Percentiles rank a stretch among this genome's conserved stretches.
These are phyloP conservation scores for Otis tarda DNA, from an alignment of 2,113 vertebrate species.

Conservation along the genomic window DNA sequence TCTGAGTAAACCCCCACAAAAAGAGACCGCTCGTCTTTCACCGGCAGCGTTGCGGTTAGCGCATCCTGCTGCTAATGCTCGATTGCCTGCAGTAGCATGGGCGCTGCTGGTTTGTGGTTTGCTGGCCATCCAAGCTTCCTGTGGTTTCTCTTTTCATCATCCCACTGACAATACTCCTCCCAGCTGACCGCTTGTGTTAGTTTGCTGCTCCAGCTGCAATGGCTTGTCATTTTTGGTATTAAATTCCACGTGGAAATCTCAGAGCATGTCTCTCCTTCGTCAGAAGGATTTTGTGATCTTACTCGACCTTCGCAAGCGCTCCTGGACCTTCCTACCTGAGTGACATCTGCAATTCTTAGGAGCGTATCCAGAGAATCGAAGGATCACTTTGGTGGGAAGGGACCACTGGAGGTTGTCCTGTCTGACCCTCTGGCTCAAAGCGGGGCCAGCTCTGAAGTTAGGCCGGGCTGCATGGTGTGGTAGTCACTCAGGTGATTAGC, in stretches of 20 bases:
- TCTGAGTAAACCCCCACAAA: accelerated
- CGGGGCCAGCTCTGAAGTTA: accelerated
- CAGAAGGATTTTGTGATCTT: no score
- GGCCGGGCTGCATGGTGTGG: not conserved
- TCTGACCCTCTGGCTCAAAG: not conserved
- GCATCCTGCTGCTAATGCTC: accelerated
- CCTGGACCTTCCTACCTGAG: no score
- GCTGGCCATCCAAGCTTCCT: accelerated
- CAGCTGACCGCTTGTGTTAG: accelerated
- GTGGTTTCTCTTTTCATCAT: not conserved
- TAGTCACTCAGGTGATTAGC: not conserved
- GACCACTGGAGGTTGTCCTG: not conserved
- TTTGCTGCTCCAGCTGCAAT: not conserved
- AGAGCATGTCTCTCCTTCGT: accelerated
- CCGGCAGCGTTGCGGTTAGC: accelerated
- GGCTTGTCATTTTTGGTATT: not conserved
- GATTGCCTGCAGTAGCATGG: accelerated
- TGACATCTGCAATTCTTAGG: accelerated
- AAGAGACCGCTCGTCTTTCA: accelerated
- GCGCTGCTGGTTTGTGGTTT: accelerated
- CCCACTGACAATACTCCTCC: not conserved
- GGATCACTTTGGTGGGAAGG: accelerated
- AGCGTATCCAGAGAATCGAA: accelerated
- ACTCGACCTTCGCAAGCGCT: accelerated
- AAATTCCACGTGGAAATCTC: accelerated